Evolutionary conservation across 2,113 vertebrate species (phyloP).

Genomic region (Pteruthius melanotis): DNA sequence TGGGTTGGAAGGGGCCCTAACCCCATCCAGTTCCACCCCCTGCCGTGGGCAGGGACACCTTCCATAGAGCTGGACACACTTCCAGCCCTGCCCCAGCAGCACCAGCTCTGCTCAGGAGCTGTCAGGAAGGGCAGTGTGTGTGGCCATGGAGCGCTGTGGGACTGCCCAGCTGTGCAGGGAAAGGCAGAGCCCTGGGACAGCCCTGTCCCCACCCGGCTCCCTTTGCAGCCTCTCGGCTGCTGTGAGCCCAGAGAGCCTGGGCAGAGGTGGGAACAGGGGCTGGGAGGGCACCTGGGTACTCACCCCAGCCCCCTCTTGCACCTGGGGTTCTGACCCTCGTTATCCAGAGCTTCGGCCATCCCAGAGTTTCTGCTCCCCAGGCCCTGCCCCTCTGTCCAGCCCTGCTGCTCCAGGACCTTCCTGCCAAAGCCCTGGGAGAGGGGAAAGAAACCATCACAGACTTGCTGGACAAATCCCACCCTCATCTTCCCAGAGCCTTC

Average conservation of each 20-base stretch:
- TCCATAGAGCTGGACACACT: accelerated
- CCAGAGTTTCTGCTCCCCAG: conserved; percentile 84
- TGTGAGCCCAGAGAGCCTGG: neutral
- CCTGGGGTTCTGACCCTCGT: conserved; percentile 89
- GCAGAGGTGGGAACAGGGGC: neutral
- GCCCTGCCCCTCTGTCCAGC: conserved; percentile 91
- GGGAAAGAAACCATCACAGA: neutral
- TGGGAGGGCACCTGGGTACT: neutral
- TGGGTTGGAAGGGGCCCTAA: neutral
- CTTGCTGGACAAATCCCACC: neutral
- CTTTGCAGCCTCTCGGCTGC: neutral
- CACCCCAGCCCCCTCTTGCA: conserved; percentile 97
- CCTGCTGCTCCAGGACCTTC: conserved; percentile 91
- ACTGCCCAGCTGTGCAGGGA: neutral
- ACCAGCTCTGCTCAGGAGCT: neutral
- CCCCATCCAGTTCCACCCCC: neutral
- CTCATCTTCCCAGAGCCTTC: neutral
- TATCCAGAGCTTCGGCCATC: conserved; percentile 86
- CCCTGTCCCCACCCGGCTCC: neutral
- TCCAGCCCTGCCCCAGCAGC: neutral
- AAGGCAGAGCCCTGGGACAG: neutral
- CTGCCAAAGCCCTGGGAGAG: conserved; percentile 86
- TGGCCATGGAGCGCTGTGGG: neutral
- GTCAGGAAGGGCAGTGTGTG: accelerated
- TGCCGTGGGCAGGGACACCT: neutral